phyloP scores from a whole-genome alignment of 2,888 invertebrate species.

The Suillia variegata region DNA sequence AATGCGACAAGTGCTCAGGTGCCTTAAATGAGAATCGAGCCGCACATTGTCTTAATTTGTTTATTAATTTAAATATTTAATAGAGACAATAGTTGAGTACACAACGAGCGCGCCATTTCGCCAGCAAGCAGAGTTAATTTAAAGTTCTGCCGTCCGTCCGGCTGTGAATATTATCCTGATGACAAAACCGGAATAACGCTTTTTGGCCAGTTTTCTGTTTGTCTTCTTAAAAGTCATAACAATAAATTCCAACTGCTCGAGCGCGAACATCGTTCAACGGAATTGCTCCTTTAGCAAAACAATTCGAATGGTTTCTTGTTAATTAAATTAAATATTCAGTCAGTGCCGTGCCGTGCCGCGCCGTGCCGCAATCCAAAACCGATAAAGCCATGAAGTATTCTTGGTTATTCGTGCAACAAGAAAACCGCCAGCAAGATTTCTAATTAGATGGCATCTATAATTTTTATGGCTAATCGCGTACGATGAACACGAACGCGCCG shows the following conservation, averaged over 20 bases:
- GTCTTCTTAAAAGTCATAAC: too few species aligned
- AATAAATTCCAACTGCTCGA: constrained; percentile 48
- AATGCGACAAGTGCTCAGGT: neutral
- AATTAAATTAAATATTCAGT: constrained; percentile 60
- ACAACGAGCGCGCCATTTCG: too few species aligned
- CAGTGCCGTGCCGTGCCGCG: constrained; percentile 15
- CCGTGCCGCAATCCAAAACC: constrained; percentile 7
- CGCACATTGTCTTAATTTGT: neutral
- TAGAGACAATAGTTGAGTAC: neutral
- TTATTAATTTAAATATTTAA: neutral
- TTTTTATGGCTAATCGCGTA: constrained; percentile 56
- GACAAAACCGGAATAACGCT: constrained; percentile 18
- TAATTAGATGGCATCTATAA: constrained; percentile 58
- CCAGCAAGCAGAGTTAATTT: too few species aligned
- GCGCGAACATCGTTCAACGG: constrained; percentile 8
- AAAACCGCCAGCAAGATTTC: constrained; percentile 41
- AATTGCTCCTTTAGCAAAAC: constrained; percentile 24
- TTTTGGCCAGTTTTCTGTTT: constrained; percentile 31
- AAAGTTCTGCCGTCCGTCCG: too few species aligned
- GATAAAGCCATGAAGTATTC: constrained; percentile 24
- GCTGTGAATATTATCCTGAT: constrained; percentile 15
- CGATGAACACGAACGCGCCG: too few species aligned
- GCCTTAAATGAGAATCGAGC: neutral
- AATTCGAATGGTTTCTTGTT: constrained; percentile 53
- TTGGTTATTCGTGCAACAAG: constrained; percentile 27